These are phyloP conservation scores for Acanthosoma haemorrhoidale DNA, from an alignment of 2,888 invertebrate genomes.

Conservation along the genomic window DNA sequence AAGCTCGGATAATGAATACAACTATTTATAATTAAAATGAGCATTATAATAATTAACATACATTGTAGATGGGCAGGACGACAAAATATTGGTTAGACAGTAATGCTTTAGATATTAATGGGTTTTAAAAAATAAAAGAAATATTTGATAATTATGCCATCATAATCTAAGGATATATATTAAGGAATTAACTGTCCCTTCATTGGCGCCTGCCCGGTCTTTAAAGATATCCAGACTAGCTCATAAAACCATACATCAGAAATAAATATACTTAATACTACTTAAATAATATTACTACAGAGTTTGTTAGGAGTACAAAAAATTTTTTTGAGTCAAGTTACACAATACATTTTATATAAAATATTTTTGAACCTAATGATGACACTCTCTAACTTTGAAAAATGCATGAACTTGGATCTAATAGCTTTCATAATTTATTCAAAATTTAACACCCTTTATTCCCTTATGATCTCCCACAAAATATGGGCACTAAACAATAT, in stretches of 20 bases:
- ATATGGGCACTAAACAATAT: no score
- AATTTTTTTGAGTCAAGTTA: no score
- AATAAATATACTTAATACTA: conserved; percentile 27
- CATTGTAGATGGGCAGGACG: conserved; percentile 5
- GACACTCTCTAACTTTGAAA: no score
- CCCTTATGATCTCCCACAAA: no score
- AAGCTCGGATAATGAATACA: conserved; percentile 19
- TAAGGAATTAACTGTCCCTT: not conserved
- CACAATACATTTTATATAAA: no score
- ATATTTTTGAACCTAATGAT: no score
- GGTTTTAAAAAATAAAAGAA: not conserved
- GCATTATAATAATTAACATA: conserved; percentile 14
- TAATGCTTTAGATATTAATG: not conserved
- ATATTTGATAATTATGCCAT: not conserved
- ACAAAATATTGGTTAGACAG: not conserved
- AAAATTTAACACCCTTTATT: no score
- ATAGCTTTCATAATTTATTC: no score
- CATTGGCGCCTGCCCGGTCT: conserved; percentile 3
- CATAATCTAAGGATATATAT: not conserved
- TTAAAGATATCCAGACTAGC: conserved; percentile 28
- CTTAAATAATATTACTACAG: not conserved
- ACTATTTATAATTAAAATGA: conserved; percentile 20
- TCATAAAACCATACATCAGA: conserved; percentile 26
- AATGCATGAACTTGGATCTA: no score
- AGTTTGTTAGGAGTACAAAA: not conserved